Evolutionary conservation across 2,113 vertebrate genomes (phyloP), one percentile per base, ranked within the genome.

Genomic region (Clinocottus analis): DNA sequence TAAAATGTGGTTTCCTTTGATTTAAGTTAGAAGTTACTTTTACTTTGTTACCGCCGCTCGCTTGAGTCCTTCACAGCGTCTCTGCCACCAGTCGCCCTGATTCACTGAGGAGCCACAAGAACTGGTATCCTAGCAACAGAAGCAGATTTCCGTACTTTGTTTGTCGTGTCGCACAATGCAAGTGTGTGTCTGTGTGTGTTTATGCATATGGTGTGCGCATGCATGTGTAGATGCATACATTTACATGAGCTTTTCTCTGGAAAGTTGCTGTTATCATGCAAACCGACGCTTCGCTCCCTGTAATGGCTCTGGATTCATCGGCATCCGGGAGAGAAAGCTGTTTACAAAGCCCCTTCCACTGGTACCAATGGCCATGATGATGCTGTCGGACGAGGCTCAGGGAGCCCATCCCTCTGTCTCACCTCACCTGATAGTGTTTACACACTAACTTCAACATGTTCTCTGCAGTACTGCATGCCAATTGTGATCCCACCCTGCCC

Each of bases 71-170:
- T 91, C 76, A 82, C 78, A 76, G 82, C 86, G 83, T 85, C 78
- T 76, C 76, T 86, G 80, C 85, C 87, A 89, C 89, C 80, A 87
- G 82, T 92, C 89, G 85, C 75, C 87, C 90, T 89, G 87, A 91
- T 86, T 90, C 86, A 90, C 86, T 92, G 82, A 82, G 87, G 85
- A 89, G 88, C 90, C 83, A 75, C 86, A 85, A 86, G 76, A 88
- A 83, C 64, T 72, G 82, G 93, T 94, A 90, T 90, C 94, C 90
- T 94, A 94, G 94, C 92, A 94, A 94, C 90, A 89, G 90, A 84
- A 73, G 90, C 80, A 85, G 87, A 87, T 82, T 89, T 85, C 75
- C 33, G 14, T 75, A 69, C 90, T 88, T 88, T 87, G 87, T 90
- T 87, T 88, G 79, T 83, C 73, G 83, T 76, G 80, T 82, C 78